A percentile compares a stretch with the other conserved stretches of the same genome.
Evolutionary conservation across 2,888 invertebrate genomes (phyloP).

Genomic region (Adelognathus sp.): DNA sequence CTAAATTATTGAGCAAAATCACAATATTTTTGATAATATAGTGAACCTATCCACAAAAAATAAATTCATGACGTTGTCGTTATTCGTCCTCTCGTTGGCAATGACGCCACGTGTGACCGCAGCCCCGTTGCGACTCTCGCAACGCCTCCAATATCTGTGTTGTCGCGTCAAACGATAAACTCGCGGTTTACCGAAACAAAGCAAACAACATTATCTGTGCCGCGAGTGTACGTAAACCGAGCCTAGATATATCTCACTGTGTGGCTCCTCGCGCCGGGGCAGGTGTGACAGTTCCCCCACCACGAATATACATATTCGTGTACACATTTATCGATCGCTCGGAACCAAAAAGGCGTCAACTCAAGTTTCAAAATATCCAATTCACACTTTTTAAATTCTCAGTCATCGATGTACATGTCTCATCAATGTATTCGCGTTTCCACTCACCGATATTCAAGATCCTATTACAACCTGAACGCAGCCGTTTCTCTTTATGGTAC

Average conservation of each 20-base stretch:
- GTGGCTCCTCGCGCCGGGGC: slow-evolving; percentile 18
- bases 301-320: slow-evolving; percentile 1
- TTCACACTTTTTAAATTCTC: neutral
- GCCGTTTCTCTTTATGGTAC: neutral
- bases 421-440: slow-evolving; percentile 27
- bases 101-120: neutral
- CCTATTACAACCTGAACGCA: slow-evolving; percentile 24
- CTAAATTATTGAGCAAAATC: no score
- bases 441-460: slow-evolving; percentile 31
- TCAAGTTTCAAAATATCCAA: no score
- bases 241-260: slow-evolving; percentile 5
- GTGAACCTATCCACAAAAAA: no score
- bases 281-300: slow-evolving; percentile 47
- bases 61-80: no score
- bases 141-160: slow-evolving; percentile 23
- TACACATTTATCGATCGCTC: neutral
- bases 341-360: neutral
- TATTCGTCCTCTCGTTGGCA: neutral
- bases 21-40: no score
- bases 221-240: neutral
- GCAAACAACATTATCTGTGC: slow-evolving; percentile 68
- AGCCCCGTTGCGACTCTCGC: neutral
- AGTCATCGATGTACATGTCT: neutral
- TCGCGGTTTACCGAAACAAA: slow-evolving; percentile 68
- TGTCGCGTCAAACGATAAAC: slow-evolving; percentile 40